Base-by-base conservation (phyloP, 2,888 invertebrate genomes). In the Tiliacea aurago region DNA sequence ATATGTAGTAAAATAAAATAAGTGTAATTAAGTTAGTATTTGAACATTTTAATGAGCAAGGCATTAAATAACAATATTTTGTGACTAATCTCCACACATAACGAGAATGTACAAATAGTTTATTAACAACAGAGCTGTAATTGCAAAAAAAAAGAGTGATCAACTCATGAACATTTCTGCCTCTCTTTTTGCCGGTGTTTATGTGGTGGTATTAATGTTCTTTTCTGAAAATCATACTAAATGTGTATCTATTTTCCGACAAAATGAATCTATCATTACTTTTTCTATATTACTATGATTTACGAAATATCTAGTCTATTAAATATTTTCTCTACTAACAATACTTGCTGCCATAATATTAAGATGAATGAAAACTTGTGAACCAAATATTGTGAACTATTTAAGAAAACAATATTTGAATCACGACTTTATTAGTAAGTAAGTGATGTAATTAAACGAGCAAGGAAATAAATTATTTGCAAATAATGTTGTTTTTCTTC, bases 271-370 rank as follows among this genome's bases (percentile, higher is more conserved):
- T 45, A 23, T 66, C 15, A 28, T 66, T n/a, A 62, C n/a, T 49
- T 47, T 62, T 7, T 56, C 28, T n/a, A 15, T 33, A 43, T 23
- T 47, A 33, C 10, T 70, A 89, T 86, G 85, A 88, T 84, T 78
- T 72, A 81, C 59, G 71, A 76, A 79, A 64, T 77, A 81, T 86
- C 86, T 86, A 86, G 86, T 86, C 86, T 81, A 68, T 83, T 81
- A 81, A 72, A 84, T 78, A 81, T 84, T 84, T 79, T 81, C 65
- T 78, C 66, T 76, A 72, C 70, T 84, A 71, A 73, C 81, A 84
- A 80, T 86, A 83, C 85, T 86, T 88, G 90, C 90, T 93, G 95
- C 94, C 94, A 95, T 95, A 93, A 92, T 87, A 74, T 87, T 91
- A 91, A 88, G 87, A 76, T 71, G 68, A 76, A 81, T 78, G 70